phyloP scores from a whole-genome alignment of 1,140 invertebrate genomes.

The Drosophila elegans region DNA sequence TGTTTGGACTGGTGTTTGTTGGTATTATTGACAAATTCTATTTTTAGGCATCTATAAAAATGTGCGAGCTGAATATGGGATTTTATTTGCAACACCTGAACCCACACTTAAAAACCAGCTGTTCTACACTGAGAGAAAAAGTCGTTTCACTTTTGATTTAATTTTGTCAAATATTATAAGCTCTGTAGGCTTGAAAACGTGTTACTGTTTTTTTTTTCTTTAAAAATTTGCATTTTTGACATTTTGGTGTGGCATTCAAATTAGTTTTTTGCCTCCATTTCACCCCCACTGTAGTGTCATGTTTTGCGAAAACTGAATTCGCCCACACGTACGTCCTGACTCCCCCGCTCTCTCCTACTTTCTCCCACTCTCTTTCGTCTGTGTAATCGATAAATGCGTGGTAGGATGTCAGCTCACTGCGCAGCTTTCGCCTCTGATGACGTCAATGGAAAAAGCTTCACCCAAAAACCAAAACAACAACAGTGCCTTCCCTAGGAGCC shows the following conservation, averaged over 20 bases:
- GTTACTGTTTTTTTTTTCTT: neutral
- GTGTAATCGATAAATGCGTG: conserved; percentile 77
- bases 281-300: conserved; percentile 9
- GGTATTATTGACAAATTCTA: conserved; percentile 77
- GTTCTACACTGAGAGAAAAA: conserved; percentile 55
- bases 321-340: conserved; percentile 28
- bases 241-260: conserved; percentile 1
- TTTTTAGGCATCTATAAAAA: conserved; percentile 65
- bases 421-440: conserved; percentile 79
- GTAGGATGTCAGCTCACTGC: conserved; percentile 68
- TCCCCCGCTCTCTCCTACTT: conserved; percentile 2
- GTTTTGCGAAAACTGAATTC: conserved; percentile 26
- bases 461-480: conserved; percentile 60
- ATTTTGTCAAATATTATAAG: neutral
- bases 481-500: conserved; percentile 27
- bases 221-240: no score
- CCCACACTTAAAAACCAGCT: conserved; percentile 36
- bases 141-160: neutral
- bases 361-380: conserved; percentile 2
- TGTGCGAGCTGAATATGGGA: conserved; percentile 37
- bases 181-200: no score
- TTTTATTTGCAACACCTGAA: conserved; percentile 65
- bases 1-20: conserved; percentile 37
- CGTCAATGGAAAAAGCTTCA: conserved; percentile 81
- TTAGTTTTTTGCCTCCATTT: neutral